Evolutionary conservation across 2,888 invertebrate species (phyloP).

Genomic region (Coremacera marginata): DNA sequence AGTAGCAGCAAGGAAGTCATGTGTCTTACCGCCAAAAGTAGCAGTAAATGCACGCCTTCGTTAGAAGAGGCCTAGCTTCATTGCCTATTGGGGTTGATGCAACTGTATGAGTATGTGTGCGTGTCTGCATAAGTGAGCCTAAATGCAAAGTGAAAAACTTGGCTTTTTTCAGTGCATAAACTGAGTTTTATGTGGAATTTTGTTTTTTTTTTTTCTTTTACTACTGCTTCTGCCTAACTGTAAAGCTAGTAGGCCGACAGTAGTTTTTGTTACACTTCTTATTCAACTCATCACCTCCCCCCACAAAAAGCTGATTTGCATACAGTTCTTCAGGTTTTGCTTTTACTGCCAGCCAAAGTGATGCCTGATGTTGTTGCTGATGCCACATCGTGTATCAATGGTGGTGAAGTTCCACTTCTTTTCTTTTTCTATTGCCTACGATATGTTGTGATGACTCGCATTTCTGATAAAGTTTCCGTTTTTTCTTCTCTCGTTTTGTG

Average conservation of each 20-base stretch:
- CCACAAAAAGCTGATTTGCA: background rate
- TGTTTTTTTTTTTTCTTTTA: background rate
- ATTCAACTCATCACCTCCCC: too few relatives aligned
- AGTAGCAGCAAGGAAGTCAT: too few relatives aligned
- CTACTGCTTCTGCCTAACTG: background rate
- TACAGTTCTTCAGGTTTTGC: background rate
- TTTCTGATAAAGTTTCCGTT: too few relatives aligned
- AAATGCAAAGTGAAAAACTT: slow-evolving; percentile 3
- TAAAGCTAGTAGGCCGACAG: background rate
- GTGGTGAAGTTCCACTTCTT: background rate
- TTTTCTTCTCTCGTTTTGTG: background rate
- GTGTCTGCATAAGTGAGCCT: background rate
- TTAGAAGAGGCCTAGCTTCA: too few relatives aligned
- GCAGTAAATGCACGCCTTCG: too few relatives aligned
- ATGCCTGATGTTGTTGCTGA: background rate
- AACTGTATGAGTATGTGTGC: background rate
- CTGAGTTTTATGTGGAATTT: background rate
- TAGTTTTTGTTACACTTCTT: background rate
- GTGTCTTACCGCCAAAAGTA: too few relatives aligned
- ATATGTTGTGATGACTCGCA: background rate
- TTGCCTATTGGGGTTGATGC: too few relatives aligned
- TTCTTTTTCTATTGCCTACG: background rate
- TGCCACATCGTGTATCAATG: slow-evolving; percentile 8
- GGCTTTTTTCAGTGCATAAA: background rate
- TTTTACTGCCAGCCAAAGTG: background rate